phyloP scores from a whole-genome alignment of 1,140 invertebrate genomes.

The Neodiprion lecontei region DNA sequence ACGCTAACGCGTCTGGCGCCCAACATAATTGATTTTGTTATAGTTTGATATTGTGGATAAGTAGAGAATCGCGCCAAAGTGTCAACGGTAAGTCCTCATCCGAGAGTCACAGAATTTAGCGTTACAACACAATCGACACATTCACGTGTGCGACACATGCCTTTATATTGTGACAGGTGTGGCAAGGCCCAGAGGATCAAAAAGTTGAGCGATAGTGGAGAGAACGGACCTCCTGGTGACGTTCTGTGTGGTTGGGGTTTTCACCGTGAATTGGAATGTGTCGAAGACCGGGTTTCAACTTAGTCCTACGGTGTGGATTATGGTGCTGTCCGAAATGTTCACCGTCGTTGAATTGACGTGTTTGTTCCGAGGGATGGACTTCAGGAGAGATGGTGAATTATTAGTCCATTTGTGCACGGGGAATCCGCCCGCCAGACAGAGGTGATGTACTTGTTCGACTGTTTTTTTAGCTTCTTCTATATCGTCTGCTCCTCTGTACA shows the following conservation, averaged over 20 bases:
- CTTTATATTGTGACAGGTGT: background rate
- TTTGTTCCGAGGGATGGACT: too few relatives aligned
- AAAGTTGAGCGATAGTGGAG: slow-evolving; percentile 10
- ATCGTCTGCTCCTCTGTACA: slow-evolving; percentile 27
- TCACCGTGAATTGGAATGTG: background rate
- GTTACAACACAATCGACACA: too few relatives aligned
- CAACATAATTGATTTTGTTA: too few relatives aligned
- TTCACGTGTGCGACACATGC: too few relatives aligned
- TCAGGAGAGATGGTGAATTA: slow-evolving; percentile 25
- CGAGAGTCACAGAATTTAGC: too few relatives aligned
- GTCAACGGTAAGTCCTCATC: too few relatives aligned
- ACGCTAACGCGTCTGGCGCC: too few relatives aligned
- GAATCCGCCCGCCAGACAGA: slow-evolving; percentile 32
- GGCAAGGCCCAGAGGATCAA: slow-evolving; percentile 8
- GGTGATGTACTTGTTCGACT: slow-evolving; percentile 24
- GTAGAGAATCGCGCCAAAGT: too few relatives aligned
- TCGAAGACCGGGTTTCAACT: slow-evolving; percentile 10
- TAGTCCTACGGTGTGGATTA: background rate
- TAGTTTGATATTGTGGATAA: too few relatives aligned
- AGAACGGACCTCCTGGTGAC: slow-evolving; percentile 8
- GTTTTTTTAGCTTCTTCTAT: slow-evolving; percentile 28
- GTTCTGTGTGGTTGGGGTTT: background rate
- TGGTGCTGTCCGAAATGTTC: too few relatives aligned
- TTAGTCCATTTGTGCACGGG: slow-evolving; percentile 41
- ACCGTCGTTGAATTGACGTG: too few relatives aligned